Evolutionary conservation across 2,797 vertebrate genomes (phyloP), one percentile per base, ranked within the genome.

Genomic region (Morus bassanus): DNA sequence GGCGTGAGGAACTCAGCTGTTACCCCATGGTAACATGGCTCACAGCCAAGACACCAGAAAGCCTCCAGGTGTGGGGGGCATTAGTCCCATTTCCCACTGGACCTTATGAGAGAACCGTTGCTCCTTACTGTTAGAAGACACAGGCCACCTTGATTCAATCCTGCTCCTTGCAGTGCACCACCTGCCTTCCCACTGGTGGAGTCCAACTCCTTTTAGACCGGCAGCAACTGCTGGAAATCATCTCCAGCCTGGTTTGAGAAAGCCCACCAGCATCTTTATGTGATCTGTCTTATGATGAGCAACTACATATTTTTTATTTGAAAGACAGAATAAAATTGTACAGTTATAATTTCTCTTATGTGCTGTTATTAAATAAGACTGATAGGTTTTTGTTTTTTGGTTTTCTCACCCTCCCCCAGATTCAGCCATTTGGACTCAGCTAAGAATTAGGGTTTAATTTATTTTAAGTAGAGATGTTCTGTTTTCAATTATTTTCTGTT

Each of bases 401-500:
- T 37, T 91, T 89, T 65, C 30, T 77, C 31, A 43, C 41, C 24
- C 16, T 61, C 27, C 24, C 13, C 8, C 31, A 80, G 63, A 74
- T 89, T 89, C 46, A 82, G 25, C 56, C 67, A 73, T 43, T 75
- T 27, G 11, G n/a, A 75, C 48, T 85, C 41, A 60, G 63, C 17
- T 60, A 92, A 94, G 91, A 96, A 85, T 89, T 94, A 83, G 13
- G 3, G 50, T 91, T 88, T 95, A 95, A 96, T 97, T 95, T 93
- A 75, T 93, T 92, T 95, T 85, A 95, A 95, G 92, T 85, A 82
- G 76, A n/a, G 57, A 91, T 54, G 33, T 93, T 97, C 60, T 51
- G 17, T 48, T 91, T 95, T 94, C 89, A 96, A n/a, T 89, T 95
- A 73, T 95, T 96, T 96, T 78, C 84, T 94, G 64, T 74, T 93